Evolutionary conservation across 92 coral and sea anemone species (phyloP), one percentile per base, ranked within the genome.

Genomic region (Paramuricea clavata): DNA sequence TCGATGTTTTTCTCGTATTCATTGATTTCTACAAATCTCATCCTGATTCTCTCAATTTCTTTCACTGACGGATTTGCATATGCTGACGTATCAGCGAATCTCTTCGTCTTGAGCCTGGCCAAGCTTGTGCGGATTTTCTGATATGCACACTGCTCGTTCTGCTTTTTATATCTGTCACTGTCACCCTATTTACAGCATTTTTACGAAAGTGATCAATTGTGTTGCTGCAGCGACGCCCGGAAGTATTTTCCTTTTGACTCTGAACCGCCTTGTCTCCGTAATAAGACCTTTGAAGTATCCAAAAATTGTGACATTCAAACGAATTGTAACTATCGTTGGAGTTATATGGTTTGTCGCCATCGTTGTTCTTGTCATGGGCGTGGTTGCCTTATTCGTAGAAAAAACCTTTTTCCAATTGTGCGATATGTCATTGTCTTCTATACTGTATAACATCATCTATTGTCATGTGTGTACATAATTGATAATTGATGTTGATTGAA

Each of bases 1-100:
- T 60, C 8, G 23, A 30, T 23, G 31, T 15, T 12, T 21, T 79
- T 2, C 7, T 59, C 32, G 49, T 9, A 27, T 0, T 61, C 15
- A 39, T 79, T 60, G 84, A 33, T 57, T 79, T 12, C 5, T 79
- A 13, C 33, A 30, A 79, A 79, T 60, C 33, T 79, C 47, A 0
- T 79, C 35, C 47, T 79, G 73, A 79, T 79, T 59, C 16, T 79
- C 9, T 34, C 73, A 19, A 60, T 60, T 23, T 9, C 28, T 15
- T 22, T 79, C 33, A 25, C 71, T 15, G 84, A 79, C n/a, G 34
- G 73, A 9, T 79, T 22, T 65, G n/a, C n/a, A n/a, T n/a, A n/a
- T n/a, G 17, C 60, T 17, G 84, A 79, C n/a, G 30, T 57, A 0
- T 73, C 84, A 5, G 41, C 84, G 19, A 79, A 79, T 17, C 2